Conservation (phyloP, 2,888 invertebrate species). For the Ischnura elegans region DNA sequence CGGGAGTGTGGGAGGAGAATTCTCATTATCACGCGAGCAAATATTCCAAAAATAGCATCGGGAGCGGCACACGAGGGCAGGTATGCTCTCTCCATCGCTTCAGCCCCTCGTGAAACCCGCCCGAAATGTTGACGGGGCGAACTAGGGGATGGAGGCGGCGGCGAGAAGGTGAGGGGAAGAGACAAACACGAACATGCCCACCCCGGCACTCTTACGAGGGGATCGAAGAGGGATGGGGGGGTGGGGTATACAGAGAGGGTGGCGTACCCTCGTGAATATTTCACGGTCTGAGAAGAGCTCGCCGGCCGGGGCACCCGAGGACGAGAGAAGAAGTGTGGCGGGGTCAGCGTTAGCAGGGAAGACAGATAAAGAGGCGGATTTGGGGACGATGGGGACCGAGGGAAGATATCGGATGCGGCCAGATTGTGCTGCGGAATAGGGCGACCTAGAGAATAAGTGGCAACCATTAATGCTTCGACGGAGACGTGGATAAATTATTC, state of each 20-base stretch:
- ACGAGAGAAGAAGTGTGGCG: neutral
- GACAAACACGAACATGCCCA: neutral
- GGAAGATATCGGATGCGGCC: neutral
- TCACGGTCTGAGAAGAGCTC: constrained; percentile 49
- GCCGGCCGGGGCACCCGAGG: neutral
- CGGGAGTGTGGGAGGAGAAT: neutral
- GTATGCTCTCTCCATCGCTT: neutral
- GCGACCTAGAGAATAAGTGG: neutral
- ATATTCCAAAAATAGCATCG: neutral
- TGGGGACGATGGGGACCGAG: neutral
- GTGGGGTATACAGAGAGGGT: no score
- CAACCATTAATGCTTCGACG: no score
- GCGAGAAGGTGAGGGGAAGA: neutral
- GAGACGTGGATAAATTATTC: no score
- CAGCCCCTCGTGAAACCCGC: neutral
- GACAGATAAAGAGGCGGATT: neutral
- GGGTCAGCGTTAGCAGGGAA: neutral
- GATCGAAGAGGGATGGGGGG: constrained; percentile 24
- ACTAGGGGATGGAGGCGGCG: neutral
- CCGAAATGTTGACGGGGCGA: neutral
- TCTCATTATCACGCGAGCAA: neutral
- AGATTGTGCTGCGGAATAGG: neutral
- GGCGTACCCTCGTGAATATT: constrained; percentile 57
- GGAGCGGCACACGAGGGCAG: neutral
- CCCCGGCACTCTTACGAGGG: constrained; percentile 35